Evolutionary conservation across 2,888 invertebrate genomes (phyloP), one percentile per base, ranked within the genome.

Genomic region (Sericinus montela): DNA sequence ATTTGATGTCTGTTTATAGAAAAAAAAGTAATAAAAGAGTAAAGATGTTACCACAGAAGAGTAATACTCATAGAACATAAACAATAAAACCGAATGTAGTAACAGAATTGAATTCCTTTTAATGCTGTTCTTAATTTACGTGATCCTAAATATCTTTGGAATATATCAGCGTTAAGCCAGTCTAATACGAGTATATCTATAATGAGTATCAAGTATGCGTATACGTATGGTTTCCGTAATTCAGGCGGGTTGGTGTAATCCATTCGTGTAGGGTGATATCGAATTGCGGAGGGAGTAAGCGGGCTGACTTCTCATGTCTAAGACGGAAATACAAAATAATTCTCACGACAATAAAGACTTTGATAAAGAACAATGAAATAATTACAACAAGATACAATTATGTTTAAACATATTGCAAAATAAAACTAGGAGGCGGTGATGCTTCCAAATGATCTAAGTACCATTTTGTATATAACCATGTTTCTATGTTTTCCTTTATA

Each of bases 181-280:
- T 68, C 65, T 83, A 77, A 82, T 79, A 75, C 73, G 66, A 65
- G 72, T 75, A 77, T 76, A 75, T 78, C 67, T 75, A 19, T 19
- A 71, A 78, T 79, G 75, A 73, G 74, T 84, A 84, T 80, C 78
- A 71, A 72, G 68, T 74, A 72, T 69, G 67, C 72, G 69, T 65
- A 63, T 73, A 69, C 68, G 67, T 88, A 88, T 80, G 88, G 88
- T 86, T 87, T 88, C 87, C 78, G 82, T 88, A 84, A 86, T 87
- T 85, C 83, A 80, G 82, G 74, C 76, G 69, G 76, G 71, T 69
- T 64, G 63, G 67, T 63, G 81, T 87, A 87, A 87, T 86, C 86
- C 82, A 76, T 75, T 80, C 72, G 74, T 65, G 67, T 67, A 66
- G 73, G 65, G 64, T 64, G 67, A 72, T 84, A 84, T 88, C 79